Percentiles rank a stretch among this genome's conserved stretches.
Conservation (phyloP, 2,113 vertebrate genomes). For the Rhynchomys soricoides region DNA sequence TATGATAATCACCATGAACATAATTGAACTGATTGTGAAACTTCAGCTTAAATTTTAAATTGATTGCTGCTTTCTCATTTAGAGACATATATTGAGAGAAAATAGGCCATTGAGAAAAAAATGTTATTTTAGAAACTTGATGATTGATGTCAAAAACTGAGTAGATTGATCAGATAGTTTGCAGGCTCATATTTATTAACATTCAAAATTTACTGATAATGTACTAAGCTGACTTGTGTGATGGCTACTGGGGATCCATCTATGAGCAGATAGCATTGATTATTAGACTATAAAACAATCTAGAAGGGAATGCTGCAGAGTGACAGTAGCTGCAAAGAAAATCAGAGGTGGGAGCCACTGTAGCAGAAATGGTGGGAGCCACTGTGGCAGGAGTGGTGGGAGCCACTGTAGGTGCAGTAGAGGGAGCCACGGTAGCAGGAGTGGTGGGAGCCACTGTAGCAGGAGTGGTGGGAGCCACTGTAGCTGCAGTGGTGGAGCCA, state of each 20-base stretch:
- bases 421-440: too few species aligned
- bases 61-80: conserved; percentile 4
- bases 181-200: background rate
- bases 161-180: background rate
- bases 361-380: too few species aligned
- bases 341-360: background rate
- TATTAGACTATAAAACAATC: background rate
- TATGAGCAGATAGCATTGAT: background rate
- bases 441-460: too few species aligned
- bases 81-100: conserved; percentile 20
- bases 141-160: background rate
- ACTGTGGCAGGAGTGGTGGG: background rate
- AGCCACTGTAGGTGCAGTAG: too few species aligned
- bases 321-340: background rate
- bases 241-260: background rate
- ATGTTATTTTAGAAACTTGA: background rate
- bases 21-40: conserved; percentile 1
- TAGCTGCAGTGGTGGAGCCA: too few species aligned
- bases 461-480: background rate
- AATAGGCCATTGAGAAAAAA: background rate
- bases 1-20: background rate
- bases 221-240: background rate
- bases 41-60: background rate
- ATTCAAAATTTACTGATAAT: background rate
- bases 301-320: background rate